Evolutionary conservation across 2,113 vertebrate species (phyloP).

Genomic region (Isurus oxyrinchus): DNA sequence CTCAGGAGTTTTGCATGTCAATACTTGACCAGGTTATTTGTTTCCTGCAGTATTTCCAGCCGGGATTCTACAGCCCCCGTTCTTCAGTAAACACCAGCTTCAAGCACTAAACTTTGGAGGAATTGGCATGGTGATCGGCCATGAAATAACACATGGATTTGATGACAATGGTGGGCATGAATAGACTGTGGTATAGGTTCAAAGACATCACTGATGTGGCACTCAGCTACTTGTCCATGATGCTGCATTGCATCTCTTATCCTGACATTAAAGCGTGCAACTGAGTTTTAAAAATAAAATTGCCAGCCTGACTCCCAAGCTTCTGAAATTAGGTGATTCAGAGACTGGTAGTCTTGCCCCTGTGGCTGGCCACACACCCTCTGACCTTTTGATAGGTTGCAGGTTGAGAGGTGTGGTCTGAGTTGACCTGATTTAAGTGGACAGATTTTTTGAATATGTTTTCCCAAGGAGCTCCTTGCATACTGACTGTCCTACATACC

Average conservation of each 20-base stretch:
- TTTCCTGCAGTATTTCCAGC: slow-evolving; percentile 82
- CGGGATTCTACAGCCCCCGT: slow-evolving; percentile 91
- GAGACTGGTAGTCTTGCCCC: background rate
- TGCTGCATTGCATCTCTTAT: background rate
- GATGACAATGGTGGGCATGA: slow-evolving; percentile 82
- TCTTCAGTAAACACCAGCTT: slow-evolving; percentile 89
- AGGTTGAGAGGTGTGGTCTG: background rate
- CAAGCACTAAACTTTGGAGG: slow-evolving; percentile 92
- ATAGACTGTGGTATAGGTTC: background rate
- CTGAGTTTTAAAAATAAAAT: background rate
- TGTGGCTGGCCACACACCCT: background rate
- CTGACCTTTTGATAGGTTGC: background rate
- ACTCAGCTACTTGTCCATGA: background rate
- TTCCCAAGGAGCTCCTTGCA: background rate
- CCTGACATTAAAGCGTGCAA: background rate
- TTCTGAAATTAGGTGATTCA: background rate
- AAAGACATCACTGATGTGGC: background rate
- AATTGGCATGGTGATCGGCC: slow-evolving; percentile 94
- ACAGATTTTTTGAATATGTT: background rate
- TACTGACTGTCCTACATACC: background rate
- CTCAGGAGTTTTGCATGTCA: background rate
- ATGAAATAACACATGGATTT: slow-evolving; percentile 93
- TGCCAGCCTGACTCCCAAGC: background rate
- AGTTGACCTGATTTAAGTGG: background rate
- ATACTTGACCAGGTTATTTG: background rate